Conservation (phyloP, 2,888 invertebrate species). For the Sarcophaga rosellei region DNA sequence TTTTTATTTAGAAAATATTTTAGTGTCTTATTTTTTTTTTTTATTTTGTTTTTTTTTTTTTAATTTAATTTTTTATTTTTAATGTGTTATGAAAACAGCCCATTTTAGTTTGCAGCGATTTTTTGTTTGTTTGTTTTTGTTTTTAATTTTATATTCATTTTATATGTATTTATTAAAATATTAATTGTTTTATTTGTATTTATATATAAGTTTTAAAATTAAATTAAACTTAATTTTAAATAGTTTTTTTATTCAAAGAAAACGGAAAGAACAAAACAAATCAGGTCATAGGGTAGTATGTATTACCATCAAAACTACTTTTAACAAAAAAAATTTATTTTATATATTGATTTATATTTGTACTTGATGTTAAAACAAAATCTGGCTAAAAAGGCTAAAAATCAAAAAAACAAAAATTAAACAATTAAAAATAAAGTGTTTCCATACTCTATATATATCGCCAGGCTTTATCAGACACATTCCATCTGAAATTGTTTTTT, state of each 20-base stretch:
- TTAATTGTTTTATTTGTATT: constrained; percentile 23
- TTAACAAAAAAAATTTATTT: constrained; percentile 59
- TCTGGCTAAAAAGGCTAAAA: constrained; percentile 67
- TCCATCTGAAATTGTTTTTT: too few relatives aligned
- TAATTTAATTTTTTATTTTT: constrained; percentile 17
- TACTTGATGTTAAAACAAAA: constrained; percentile 68
- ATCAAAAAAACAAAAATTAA: constrained; percentile 53
- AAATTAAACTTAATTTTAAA: constrained; percentile 63
- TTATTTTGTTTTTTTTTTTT: too few relatives aligned
- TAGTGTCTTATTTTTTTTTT: too few relatives aligned
- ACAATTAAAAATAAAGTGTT: constrained; percentile 26
- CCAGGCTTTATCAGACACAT: too few relatives aligned
- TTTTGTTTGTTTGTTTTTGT: constrained; percentile 30
- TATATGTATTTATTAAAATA: constrained; percentile 5
- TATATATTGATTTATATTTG: constrained; percentile 65
- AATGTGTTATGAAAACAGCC: constrained; percentile 55
- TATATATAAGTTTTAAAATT: constrained; percentile 37
- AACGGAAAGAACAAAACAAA: constrained; percentile 58
- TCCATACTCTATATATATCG: not conserved
- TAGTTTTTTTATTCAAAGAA: constrained; percentile 33
- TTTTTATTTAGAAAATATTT: constrained; percentile 17
- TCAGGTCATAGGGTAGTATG: constrained; percentile 67
- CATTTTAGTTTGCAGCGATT: constrained; percentile 46
- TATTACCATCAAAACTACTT: constrained; percentile 52
- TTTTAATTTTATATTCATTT: not conserved